Percentiles rank a stretch among this genome's conserved stretches.
Evolutionary conservation across 2,888 invertebrate genomes (phyloP).

Genomic region (Limnephilus auricula): DNA sequence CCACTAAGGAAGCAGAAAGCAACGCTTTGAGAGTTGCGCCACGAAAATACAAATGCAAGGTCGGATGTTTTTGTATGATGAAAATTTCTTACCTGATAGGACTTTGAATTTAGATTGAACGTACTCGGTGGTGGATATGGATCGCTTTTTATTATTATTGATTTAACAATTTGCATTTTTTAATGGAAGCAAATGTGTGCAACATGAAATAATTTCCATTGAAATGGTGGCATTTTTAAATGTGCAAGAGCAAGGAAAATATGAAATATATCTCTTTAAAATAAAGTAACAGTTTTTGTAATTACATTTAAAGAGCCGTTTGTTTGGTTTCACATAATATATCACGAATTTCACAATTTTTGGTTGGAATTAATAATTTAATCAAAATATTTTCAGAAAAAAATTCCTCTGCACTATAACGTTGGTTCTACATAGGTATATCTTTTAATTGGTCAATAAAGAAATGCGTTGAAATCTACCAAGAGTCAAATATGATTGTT

Average conservation of each 20-base stretch:
- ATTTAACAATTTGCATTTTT: neutral
- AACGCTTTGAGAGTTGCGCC: constrained; percentile 6
- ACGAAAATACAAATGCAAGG: constrained; percentile 24
- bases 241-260: too few relatives aligned
- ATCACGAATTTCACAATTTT: too few relatives aligned
- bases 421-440: too few relatives aligned
- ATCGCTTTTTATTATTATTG: neutral
- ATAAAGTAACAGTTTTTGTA: too few relatives aligned
- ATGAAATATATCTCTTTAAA: too few relatives aligned
- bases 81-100: constrained; percentile 19
- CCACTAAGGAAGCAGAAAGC: constrained; percentile 16
- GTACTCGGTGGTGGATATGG: neutral
- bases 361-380: too few relatives aligned
- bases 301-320: too few relatives aligned
- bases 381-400: too few relatives aligned
- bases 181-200: neutral
- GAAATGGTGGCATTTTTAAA: neutral
- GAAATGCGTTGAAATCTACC: neutral
- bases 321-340: too few relatives aligned
- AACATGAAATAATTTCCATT: neutral
- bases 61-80: constrained; percentile 29
- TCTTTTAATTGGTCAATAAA: neutral
- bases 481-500: neutral
- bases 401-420: too few relatives aligned
- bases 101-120: constrained; percentile 6